A percentile compares a stretch with the other conserved stretches of the same genome.
Conservation (phyloP, 2,797 vertebrate genomes). For the Thunnus albacares region DNA sequence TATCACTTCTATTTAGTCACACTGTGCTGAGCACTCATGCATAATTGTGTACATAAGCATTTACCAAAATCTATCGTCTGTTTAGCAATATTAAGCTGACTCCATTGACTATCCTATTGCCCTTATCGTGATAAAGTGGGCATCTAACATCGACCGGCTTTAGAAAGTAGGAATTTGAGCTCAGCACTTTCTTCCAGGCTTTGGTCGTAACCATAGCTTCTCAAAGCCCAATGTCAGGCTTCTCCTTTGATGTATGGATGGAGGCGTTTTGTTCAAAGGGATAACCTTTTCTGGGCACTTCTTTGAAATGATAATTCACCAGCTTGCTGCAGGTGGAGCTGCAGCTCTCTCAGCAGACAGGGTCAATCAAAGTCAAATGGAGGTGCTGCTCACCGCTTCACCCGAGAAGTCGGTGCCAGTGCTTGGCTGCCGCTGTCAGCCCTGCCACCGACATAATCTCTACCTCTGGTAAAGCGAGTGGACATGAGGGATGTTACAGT, state of each 20-base stretch:
- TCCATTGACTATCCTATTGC: conserved; percentile 53
- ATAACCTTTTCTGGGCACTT: conserved; percentile 85
- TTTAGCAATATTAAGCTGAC: conserved; percentile 63
- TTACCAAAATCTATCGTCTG: conserved; percentile 63
- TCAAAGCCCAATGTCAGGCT: conserved; percentile 76
- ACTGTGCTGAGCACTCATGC: conserved; percentile 65
- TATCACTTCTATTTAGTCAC: conserved; percentile 79
- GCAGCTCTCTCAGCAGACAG: conserved; percentile 66
- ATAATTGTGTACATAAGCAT: conserved; percentile 74
- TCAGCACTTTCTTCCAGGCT: conserved; percentile 75
- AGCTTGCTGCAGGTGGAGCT: conserved; percentile 77
- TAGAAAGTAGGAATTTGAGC: conserved; percentile 64
- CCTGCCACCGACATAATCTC: conserved; percentile 51
- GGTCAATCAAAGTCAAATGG: conserved; percentile 86
- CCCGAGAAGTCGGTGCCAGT: conserved; percentile 53
- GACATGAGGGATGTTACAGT: conserved; percentile 50
- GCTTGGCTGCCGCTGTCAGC: conserved; percentile 61
- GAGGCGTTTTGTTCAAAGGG: conserved; percentile 87
- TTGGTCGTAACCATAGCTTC: conserved; percentile 68
- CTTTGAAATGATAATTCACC: conserved; percentile 87
- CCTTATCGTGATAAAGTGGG: conserved; percentile 53
- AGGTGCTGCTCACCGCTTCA: conserved; percentile 69
- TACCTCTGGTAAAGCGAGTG: conserved; percentile 39
- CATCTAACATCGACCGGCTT: conserved; percentile 56
- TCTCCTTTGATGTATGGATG: conserved; percentile 84